Conservation (phyloP, 2,888 invertebrate genomes). For the Himalopsyche anomala region DNA sequence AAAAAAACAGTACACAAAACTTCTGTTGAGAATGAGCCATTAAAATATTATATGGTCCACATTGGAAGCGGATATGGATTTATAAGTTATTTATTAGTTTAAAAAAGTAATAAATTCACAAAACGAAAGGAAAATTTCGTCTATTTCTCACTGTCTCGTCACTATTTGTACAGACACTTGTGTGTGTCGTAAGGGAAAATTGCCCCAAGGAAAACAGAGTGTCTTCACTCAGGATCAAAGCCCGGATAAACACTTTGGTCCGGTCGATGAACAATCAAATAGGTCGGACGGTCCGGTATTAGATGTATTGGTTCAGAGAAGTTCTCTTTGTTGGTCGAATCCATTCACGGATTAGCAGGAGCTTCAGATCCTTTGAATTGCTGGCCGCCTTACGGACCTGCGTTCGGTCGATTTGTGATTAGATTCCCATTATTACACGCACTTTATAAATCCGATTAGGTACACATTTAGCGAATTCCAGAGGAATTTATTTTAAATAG, state of each 20-base stretch:
- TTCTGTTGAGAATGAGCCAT: no score
- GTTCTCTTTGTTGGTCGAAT: constrained; percentile 51
- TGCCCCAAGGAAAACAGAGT: constrained; percentile 51
- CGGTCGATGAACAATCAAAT: constrained; percentile 56
- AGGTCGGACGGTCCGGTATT: constrained; percentile 45
- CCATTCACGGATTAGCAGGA: constrained; percentile 51
- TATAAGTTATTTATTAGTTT: no score
- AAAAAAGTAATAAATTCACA: no score
- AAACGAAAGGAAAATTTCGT: no score
- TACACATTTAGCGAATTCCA: not conserved
- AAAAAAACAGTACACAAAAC: no score
- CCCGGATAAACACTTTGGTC: constrained; percentile 63
- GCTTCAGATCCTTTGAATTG: constrained; percentile 48
- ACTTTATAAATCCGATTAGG: constrained; percentile 18
- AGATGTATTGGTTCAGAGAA: constrained; percentile 49
- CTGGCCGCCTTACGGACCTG: constrained; percentile 28
- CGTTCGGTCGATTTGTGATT: constrained; percentile 31
- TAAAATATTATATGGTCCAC: no score
- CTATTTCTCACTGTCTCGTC: not conserved
- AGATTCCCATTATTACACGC: constrained; percentile 9
- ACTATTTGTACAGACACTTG: constrained; percentile 4
- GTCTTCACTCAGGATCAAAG: constrained; percentile 61
- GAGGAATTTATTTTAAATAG: not conserved
- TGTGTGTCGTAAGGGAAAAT: constrained; percentile 31
- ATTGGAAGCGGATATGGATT: no score